Evolutionary conservation across 2,888 invertebrate species (phyloP).

Genomic region (Scaptodrosophila latifasciaeformis): DNA sequence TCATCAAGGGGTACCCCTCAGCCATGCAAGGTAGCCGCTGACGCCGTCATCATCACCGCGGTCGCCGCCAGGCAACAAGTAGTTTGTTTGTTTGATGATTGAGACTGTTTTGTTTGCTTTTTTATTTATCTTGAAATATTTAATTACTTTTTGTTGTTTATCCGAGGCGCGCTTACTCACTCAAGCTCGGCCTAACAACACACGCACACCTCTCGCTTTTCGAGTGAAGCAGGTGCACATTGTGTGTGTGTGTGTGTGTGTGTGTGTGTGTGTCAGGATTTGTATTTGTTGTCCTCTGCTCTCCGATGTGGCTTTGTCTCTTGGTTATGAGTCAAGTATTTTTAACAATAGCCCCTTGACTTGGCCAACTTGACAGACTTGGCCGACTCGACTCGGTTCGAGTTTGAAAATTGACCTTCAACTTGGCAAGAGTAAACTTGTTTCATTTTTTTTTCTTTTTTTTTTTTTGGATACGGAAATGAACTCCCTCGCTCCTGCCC

Average conservation of each 20-base stretch:
- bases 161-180: constrained; percentile 34
- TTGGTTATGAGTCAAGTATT: too few relatives aligned
- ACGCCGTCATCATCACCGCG: too few relatives aligned
- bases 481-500: too few relatives aligned
- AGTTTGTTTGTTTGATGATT: constrained; percentile 20
- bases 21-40: too few relatives aligned
- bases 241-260: too few relatives aligned
- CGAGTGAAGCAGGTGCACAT: background rate
- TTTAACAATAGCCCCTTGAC: too few relatives aligned
- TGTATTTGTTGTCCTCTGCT: constrained; percentile 16
- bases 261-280: constrained; percentile 4
- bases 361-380: too few relatives aligned
- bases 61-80: constrained; percentile 60
- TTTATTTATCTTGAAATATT: constrained; percentile 60
- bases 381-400: background rate
- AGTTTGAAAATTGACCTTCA: constrained; percentile 48
- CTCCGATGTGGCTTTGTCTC: too few relatives aligned
- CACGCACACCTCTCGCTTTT: too few relatives aligned
- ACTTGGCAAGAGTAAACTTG: constrained; percentile 34
- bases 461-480: too few relatives aligned
- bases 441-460: too few relatives aligned
- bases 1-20: constrained; percentile 1
- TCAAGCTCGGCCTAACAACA: too few relatives aligned
- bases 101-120: background rate
- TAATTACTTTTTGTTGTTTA: constrained; percentile 53